phyloP scores from a whole-genome alignment of 2,113 vertebrate species.

The Gila orcuttii region DNA sequence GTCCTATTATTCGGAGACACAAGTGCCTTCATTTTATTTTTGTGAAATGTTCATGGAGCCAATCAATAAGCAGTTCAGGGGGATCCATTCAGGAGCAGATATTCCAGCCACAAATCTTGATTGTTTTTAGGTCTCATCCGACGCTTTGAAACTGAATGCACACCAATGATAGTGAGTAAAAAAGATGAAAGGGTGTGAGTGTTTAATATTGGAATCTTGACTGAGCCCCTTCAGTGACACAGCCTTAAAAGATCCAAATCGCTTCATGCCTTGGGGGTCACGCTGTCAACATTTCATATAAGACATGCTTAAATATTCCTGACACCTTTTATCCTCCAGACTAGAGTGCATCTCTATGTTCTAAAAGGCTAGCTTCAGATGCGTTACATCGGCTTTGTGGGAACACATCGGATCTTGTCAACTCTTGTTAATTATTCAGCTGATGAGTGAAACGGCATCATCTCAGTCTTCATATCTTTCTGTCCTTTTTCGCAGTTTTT shows the following conservation, averaged over 20 bases:
- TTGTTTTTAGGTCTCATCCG: neutral
- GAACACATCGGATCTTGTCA: constrained; percentile 41
- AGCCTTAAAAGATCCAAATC: constrained; percentile 41
- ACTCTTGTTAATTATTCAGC: constrained; percentile 44
- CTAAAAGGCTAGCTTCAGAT: constrained; percentile 24
- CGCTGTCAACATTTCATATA: constrained; percentile 47
- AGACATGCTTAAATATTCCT: constrained; percentile 37
- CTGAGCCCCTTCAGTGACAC: constrained; percentile 24
- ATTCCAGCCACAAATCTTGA: neutral
- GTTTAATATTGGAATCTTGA: neutral
- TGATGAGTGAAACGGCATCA: constrained; percentile 31
- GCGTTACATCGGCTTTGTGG: constrained; percentile 16
- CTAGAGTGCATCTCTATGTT: constrained; percentile 26
- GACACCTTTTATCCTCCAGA: constrained; percentile 43
- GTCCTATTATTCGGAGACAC: neutral
- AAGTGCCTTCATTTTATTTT: constrained; percentile 10
- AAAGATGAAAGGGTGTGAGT: neutral
- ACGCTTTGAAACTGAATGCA: neutral
- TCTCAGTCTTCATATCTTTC: neutral
- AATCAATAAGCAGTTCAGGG: neutral
- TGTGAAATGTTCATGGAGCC: neutral
- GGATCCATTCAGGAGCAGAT: neutral
- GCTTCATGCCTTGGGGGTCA: constrained; percentile 25
- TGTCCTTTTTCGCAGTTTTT: neutral
- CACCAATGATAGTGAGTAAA: neutral